Evolutionary conservation across 2,113 vertebrate species (phyloP).

Genomic region (Uropsilus gracilis): DNA sequence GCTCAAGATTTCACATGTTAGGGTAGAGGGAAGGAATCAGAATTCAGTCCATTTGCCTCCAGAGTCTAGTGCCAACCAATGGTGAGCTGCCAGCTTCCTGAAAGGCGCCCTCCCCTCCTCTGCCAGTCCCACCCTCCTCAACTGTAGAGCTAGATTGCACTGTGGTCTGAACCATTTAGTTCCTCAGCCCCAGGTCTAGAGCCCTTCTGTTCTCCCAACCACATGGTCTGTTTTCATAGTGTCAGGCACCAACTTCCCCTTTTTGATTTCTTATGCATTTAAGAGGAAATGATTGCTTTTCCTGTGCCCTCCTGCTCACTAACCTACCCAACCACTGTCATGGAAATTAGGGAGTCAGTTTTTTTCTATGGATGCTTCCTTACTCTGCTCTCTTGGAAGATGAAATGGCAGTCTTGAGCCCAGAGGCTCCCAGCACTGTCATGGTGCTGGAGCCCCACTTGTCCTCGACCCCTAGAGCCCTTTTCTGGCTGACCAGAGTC

Average conservation of each 20-base stretch:
- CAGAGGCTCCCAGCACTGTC: background rate
- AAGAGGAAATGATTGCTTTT: conserved; percentile 69
- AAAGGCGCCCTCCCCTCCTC: background rate
- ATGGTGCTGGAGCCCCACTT: no score
- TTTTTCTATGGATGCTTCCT: background rate
- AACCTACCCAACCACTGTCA: background rate
- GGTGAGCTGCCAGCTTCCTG: background rate
- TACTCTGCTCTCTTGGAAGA: conserved; percentile 16
- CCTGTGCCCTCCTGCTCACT: conserved; percentile 12
- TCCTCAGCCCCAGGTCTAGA: background rate
- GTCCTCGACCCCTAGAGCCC: background rate
- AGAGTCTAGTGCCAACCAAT: background rate
- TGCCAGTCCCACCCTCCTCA: background rate
- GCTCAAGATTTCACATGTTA: background rate
- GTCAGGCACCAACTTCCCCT: conserved; percentile 47
- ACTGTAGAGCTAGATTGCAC: background rate
- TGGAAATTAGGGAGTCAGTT: conserved; percentile 2
- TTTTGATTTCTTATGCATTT: background rate
- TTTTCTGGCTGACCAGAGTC: no score
- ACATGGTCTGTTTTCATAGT: background rate
- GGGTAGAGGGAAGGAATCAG: background rate
- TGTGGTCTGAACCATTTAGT: background rate
- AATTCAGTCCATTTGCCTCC: background rate
- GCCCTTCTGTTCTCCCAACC: background rate
- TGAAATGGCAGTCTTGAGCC: background rate